These are phyloP conservation scores for Amiota mariae DNA, from an alignment of 2,888 invertebrate genomes.

Conservation along the genomic window DNA sequence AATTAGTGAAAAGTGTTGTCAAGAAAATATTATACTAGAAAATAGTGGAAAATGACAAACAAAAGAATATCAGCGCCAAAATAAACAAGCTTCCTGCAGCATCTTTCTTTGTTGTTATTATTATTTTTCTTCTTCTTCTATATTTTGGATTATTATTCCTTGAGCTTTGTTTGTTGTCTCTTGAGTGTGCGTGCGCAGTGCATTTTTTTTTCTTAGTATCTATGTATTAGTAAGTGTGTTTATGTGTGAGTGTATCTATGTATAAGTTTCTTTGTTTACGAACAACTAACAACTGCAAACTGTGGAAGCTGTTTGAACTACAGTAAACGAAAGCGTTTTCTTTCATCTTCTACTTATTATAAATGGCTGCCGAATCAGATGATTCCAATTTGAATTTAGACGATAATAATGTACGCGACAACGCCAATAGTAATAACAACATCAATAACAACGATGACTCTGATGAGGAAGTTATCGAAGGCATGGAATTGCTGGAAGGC, in stretches of 20 bases:
- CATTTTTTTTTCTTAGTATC: slow-evolving; percentile 23
- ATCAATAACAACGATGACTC: slow-evolving; percentile 66
- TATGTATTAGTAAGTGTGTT: too few species aligned
- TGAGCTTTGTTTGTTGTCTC: not conserved
- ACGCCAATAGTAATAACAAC: slow-evolving; percentile 44
- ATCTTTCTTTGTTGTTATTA: slow-evolving; percentile 23
- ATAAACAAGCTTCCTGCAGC: not conserved
- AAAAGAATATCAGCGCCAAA: slow-evolving; percentile 13
- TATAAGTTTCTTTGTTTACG: slow-evolving; percentile 55
- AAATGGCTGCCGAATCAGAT: slow-evolving; percentile 58
- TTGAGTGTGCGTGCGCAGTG: slow-evolving; percentile 38
- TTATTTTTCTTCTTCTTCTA: slow-evolving; percentile 20
- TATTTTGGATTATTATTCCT: not conserved
- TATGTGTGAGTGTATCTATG: slow-evolving; percentile 39
- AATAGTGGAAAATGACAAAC: slow-evolving; percentile 45
- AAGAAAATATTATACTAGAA: slow-evolving; percentile 31
- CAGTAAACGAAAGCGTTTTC: slow-evolving; percentile 39
- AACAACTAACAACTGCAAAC: slow-evolving; percentile 45
- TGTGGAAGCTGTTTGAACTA: slow-evolving; percentile 41
- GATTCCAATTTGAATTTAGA: slow-evolving; percentile 60
- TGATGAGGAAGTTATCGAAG: slow-evolving; percentile 72
- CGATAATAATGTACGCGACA: slow-evolving; percentile 39
- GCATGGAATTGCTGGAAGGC: slow-evolving; percentile 73
- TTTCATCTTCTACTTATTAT: not conserved
- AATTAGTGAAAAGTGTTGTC: slow-evolving; percentile 24